A percentile compares a stretch with the other conserved stretches of the same genome.
Conservation (phyloP, 2,888 invertebrate genomes). For the Drosophila mulleri region DNA sequence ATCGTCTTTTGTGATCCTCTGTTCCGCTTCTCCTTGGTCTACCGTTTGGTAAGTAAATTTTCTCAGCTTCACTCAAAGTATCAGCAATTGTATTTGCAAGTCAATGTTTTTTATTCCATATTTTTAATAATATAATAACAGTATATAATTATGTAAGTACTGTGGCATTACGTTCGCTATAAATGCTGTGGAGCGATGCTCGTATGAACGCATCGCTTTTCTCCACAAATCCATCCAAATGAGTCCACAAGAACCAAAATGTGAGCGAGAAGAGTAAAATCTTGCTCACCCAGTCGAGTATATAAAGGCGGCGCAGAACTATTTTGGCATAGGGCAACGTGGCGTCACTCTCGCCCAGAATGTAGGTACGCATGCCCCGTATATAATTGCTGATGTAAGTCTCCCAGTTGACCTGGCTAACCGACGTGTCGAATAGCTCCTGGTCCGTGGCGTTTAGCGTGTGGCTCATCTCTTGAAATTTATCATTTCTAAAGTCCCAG, state of each 20-base stretch:
- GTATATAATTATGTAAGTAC: slow-evolving; percentile 47
- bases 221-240: slow-evolving; percentile 80
- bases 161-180: slow-evolving; percentile 61
- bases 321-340: slow-evolving; percentile 89
- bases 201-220: slow-evolving; percentile 75
- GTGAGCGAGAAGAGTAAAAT: slow-evolving; percentile 72
- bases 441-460: slow-evolving; percentile 87
- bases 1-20: too few relatives aligned
- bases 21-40: too few relatives aligned
- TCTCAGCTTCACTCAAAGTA: neutral
- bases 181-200: slow-evolving; percentile 58
- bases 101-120: slow-evolving; percentile 8
- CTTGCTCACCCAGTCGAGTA: slow-evolving; percentile 85
- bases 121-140: slow-evolving; percentile 29
- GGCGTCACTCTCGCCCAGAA: slow-evolving; percentile 92
- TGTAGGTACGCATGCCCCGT: slow-evolving; percentile 92
- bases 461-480: slow-evolving; percentile 86
- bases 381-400: slow-evolving; percentile 90
- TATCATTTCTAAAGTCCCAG: slow-evolving; percentile 91
- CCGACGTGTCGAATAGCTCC: slow-evolving; percentile 87
- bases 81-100: neutral
- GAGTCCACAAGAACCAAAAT: slow-evolving; percentile 83
- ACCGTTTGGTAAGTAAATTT: too few relatives aligned
- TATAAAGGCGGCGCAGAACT: slow-evolving; percentile 85
- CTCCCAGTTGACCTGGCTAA: slow-evolving; percentile 87